phyloP scores from a whole-genome alignment of 2,888 invertebrate genomes.

The Sinotaia quadrata region DNA sequence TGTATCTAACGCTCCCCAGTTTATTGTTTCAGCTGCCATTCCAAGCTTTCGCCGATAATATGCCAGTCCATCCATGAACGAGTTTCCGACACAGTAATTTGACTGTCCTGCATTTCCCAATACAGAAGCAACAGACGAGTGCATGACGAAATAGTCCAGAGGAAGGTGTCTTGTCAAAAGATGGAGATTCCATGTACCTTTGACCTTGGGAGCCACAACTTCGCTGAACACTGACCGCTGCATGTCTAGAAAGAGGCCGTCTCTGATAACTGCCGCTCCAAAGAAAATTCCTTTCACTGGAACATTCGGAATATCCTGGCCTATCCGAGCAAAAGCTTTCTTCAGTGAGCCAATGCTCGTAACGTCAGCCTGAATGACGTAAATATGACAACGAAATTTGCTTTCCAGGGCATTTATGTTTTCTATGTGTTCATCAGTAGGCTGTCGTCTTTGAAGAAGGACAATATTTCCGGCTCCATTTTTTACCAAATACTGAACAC shows the following conservation, averaged over 20 bases:
- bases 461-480: slow-evolving; percentile 41
- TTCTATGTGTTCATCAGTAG: slow-evolving; percentile 9
- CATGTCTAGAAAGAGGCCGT: slow-evolving; percentile 37
- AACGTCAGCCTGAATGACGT: slow-evolving; percentile 27
- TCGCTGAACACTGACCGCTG: slow-evolving; percentile 37
- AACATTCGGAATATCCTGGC: slow-evolving; percentile 13
- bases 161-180: slow-evolving; percentile 32
- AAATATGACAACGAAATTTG: slow-evolving; percentile 12
- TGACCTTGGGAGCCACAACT: slow-evolving; percentile 50
- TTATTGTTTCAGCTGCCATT: slow-evolving; percentile 46
- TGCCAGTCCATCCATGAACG: slow-evolving; percentile 50
- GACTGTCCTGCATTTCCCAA: slow-evolving; percentile 51
- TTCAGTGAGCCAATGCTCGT: slow-evolving; percentile 6
- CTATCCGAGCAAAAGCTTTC: background rate
- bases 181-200: slow-evolving; percentile 55
- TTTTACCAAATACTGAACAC: slow-evolving; percentile 38
- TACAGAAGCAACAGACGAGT: slow-evolving; percentile 50
- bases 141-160: slow-evolving; percentile 53
- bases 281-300: slow-evolving; percentile 53
- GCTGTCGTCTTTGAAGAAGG: slow-evolving; percentile 38
- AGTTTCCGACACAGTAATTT: slow-evolving; percentile 54
- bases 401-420: slow-evolving; percentile 15
- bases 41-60: slow-evolving; percentile 39
- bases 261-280: slow-evolving; percentile 50
- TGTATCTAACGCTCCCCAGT: slow-evolving; percentile 51